A percentile compares a stretch with the other conserved stretches of the same genome.
Evolutionary conservation across 2,888 invertebrate species (phyloP).

Genomic region (Drepana falcataria): DNA sequence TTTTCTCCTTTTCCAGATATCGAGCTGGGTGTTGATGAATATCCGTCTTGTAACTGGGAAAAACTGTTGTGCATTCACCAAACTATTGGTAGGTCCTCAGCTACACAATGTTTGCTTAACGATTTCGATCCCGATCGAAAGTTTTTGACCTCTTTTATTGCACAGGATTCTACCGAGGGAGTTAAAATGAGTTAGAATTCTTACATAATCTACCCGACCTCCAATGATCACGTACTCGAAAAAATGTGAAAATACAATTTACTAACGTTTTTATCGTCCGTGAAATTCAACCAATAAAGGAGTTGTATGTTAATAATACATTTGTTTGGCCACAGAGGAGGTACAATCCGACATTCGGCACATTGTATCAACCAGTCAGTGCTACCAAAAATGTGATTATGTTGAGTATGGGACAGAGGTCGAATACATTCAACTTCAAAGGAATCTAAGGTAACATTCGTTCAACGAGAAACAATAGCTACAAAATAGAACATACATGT

Average conservation of each 20-base stretch:
- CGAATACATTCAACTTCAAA: conserved; percentile 34
- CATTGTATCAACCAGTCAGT: conserved; percentile 36
- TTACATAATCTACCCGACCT: too few relatives aligned
- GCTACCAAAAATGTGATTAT: conserved; percentile 59
- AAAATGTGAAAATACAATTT: too few relatives aligned
- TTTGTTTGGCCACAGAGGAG: conserved; percentile 27
- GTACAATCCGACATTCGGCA: conserved; percentile 37
- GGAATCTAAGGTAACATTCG: conserved; percentile 23
- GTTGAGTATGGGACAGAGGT: conserved; percentile 57
- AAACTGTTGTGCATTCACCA: conserved; percentile 44
- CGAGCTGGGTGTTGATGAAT: conserved; percentile 33
- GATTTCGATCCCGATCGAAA: too few relatives aligned
- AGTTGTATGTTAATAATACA: not conserved
- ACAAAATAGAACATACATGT: not conserved
- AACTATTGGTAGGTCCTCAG: conserved; percentile 34
- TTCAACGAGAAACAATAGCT: not conserved
- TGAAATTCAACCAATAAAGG: too few relatives aligned
- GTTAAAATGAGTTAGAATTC: too few relatives aligned
- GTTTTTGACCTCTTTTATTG: too few relatives aligned
- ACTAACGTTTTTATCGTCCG: too few relatives aligned
- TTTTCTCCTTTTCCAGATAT: conserved; percentile 26
- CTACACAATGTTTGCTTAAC: not conserved
- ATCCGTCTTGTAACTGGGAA: conserved; percentile 47
- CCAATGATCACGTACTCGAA: too few relatives aligned
- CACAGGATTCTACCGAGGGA: too few relatives aligned